phyloP scores from a whole-genome alignment of 2,113 vertebrate genomes.

The Colossoma macropomum region DNA sequence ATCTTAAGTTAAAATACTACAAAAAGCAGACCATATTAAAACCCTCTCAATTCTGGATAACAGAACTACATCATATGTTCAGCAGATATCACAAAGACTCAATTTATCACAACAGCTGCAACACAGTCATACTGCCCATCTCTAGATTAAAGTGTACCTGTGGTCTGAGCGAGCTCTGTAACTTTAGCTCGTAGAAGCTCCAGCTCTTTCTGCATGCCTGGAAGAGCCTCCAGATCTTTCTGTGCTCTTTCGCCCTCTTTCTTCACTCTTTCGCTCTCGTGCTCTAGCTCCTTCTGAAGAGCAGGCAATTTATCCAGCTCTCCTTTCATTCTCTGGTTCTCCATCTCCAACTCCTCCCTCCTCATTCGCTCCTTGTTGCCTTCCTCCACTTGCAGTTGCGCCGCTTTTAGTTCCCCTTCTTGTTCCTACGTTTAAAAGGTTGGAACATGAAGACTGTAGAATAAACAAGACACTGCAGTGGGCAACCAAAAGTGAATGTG shows the following conservation, averaged over 20 bases:
- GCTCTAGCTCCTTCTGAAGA: constrained; percentile 66
- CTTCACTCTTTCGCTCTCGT: constrained; percentile 73
- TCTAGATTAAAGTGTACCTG: constrained; percentile 48
- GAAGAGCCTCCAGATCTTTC: constrained; percentile 74
- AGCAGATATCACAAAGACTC: too few species aligned
- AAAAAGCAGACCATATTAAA: too few species aligned
- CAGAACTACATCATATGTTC: too few species aligned
- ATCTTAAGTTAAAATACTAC: too few species aligned
- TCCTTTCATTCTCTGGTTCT: constrained; percentile 75
- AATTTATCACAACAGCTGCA: too few species aligned
- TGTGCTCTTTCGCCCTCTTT: constrained; percentile 72
- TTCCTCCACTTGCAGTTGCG: constrained; percentile 62
- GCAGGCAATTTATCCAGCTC: constrained; percentile 69
- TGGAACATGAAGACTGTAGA: background rate
- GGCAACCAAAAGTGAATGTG: background rate
- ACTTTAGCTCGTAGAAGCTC: constrained; percentile 76
- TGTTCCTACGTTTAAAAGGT: constrained; percentile 47
- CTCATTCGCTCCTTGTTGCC: constrained; percentile 63
- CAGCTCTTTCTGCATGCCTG: constrained; percentile 77
- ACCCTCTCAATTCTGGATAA: too few species aligned
- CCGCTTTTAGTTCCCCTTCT: constrained; percentile 66
- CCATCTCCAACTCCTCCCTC: constrained; percentile 69
- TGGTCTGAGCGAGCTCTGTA: constrained; percentile 63
- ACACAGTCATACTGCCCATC: too few species aligned
- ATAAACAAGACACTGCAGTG: background rate